These are phyloP conservation scores for Asteroscopus sphinx DNA, from an alignment of 2,888 invertebrate genomes.

Conservation along the genomic window DNA sequence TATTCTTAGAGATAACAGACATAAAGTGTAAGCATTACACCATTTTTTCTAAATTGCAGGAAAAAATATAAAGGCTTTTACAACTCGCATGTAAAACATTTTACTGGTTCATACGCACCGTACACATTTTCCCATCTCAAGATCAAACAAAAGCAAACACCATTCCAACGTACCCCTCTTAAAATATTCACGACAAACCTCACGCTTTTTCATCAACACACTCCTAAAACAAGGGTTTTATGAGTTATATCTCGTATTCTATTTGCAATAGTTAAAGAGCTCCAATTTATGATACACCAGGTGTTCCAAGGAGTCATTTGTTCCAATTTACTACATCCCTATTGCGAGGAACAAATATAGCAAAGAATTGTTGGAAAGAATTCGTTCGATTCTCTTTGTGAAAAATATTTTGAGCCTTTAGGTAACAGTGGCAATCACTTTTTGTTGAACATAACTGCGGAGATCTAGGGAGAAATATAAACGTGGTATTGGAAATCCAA, in stretches of 20 bases:
- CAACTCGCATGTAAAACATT: background rate
- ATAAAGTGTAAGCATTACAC: too few relatives aligned
- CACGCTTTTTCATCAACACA: slow-evolving; percentile 21
- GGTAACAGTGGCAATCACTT: slow-evolving; percentile 23
- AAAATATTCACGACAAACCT: slow-evolving; percentile 22
- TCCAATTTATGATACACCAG: slow-evolving; percentile 43
- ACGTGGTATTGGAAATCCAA: too few relatives aligned
- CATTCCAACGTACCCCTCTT: background rate
- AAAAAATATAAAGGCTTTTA: background rate
- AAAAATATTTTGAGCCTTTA: slow-evolving; percentile 36
- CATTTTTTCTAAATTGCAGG: background rate
- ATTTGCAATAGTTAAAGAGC: slow-evolving; percentile 24
- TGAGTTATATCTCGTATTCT: slow-evolving; percentile 16
- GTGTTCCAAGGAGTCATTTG: slow-evolving; percentile 32
- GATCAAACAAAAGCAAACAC: slow-evolving; percentile 2
- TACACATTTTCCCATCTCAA: background rate
- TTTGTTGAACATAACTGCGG: slow-evolving; percentile 28
- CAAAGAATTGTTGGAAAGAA: slow-evolving; percentile 38
- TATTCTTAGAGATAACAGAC: too few relatives aligned
- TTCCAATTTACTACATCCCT: slow-evolving; percentile 44
- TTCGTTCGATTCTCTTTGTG: slow-evolving; percentile 18
- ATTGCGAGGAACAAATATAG: slow-evolving; percentile 41
- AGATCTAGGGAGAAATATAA: background rate
- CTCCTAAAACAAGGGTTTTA: slow-evolving; percentile 6
- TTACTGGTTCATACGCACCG: too few relatives aligned